Conservation (phyloP, 2,888 invertebrate species). For the Synergus laeviventris region DNA sequence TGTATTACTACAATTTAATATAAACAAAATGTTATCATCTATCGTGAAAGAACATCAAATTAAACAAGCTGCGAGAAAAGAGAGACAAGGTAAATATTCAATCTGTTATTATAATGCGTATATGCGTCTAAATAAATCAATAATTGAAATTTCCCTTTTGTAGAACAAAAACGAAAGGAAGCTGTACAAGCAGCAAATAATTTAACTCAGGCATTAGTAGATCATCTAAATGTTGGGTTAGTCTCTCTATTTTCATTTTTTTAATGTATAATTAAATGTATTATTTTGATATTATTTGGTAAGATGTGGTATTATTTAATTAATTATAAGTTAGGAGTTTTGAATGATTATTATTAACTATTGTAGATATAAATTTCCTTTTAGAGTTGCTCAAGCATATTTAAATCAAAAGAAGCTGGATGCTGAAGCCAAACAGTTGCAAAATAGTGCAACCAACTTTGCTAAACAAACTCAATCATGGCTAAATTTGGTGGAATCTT, state of each 20-base stretch:
- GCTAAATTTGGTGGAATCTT: slow-evolving; percentile 93
- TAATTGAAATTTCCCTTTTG: slow-evolving; percentile 63
- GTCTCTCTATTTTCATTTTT: slow-evolving; percentile 55
- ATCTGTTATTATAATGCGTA: too few species aligned
- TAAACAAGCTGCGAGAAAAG: slow-evolving; percentile 87
- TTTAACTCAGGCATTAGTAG: slow-evolving; percentile 94
- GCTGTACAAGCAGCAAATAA: slow-evolving; percentile 95
- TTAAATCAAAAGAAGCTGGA: slow-evolving; percentile 98
- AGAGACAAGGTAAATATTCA: slow-evolving; percentile 84
- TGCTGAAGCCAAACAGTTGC: slow-evolving; percentile 96
- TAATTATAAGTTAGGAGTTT: not conserved
- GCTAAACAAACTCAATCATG: slow-evolving; percentile 98
- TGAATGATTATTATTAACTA: not conserved
- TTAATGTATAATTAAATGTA: too few species aligned
- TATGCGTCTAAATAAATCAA: slow-evolving; percentile 16
- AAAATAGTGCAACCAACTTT: slow-evolving; percentile 95
- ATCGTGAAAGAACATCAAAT: slow-evolving; percentile 92
- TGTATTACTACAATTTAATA: not conserved
- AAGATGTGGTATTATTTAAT: not conserved
- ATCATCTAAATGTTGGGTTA: slow-evolving; percentile 98
- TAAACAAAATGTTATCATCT: slow-evolving; percentile 85
- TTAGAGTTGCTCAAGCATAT: slow-evolving; percentile 97
- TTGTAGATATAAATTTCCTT: slow-evolving; percentile 46
- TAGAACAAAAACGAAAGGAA: slow-evolving; percentile 95
- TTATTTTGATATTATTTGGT: too few species aligned